Evolutionary conservation across 2,797 vertebrate species (phyloP).

Genomic region (Centroberyx gerrardi): DNA sequence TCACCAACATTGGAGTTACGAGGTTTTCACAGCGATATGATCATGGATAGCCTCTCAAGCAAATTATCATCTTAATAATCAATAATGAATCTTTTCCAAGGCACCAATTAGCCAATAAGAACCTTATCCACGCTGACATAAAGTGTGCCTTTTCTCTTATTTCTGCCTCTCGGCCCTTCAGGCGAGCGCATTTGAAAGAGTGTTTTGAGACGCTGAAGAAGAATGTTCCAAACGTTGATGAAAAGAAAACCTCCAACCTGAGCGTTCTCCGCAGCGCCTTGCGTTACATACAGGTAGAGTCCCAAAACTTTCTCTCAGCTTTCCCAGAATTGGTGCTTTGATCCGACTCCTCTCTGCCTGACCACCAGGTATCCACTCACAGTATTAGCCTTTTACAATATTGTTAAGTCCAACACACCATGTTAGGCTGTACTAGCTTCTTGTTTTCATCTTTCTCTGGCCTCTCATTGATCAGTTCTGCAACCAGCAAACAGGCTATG

Average conservation of each 20-base stretch:
- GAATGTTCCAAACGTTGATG: slow-evolving; percentile 97
- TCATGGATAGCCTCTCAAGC: neutral
- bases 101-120: neutral
- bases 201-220: slow-evolving; percentile 98
- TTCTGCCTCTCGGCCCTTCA: slow-evolving; percentile 60
- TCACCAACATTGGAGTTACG: no score
- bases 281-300: slow-evolving; percentile 96
- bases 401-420: neutral
- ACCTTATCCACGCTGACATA: no score
- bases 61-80: neutral
- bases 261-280: slow-evolving; percentile 96
- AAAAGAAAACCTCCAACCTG: slow-evolving; percentile 99
- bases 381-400: neutral
- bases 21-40: no score
- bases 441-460: slow-evolving; percentile 20
- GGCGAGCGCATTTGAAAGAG: slow-evolving; percentile 97
- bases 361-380: no score
- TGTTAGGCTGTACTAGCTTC: neutral
- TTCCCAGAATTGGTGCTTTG: slow-evolving; percentile 1
- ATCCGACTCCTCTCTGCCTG: no score
- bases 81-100: slow-evolving; percentile 6
- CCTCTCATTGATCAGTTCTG: slow-evolving; percentile 14
- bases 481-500: slow-evolving; percentile 1
- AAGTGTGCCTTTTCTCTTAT: slow-evolving; percentile 32
- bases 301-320: neutral